Conservation (phyloP, 2,888 invertebrate species). For the Eutolmus rufibarbis region DNA sequence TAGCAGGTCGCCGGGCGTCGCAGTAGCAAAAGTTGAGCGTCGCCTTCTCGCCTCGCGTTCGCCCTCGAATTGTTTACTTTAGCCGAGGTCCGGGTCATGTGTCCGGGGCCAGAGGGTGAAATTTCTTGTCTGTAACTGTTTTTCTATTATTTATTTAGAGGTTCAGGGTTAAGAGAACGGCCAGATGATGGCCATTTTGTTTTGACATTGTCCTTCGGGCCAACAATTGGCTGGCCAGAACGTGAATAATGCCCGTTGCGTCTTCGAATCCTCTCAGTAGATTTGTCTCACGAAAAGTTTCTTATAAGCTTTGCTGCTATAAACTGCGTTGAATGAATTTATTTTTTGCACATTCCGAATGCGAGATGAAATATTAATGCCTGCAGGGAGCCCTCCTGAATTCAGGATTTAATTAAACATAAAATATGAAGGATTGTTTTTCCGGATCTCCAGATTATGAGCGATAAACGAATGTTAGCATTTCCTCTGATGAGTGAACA, state of each 20-base stretch:
- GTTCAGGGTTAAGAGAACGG: conserved; percentile 11
- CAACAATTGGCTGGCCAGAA: not conserved
- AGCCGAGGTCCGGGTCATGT: not conserved
- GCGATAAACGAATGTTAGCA: not conserved
- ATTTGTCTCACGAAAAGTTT: not conserved
- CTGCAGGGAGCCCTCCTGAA: not conserved
- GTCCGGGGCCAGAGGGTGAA: not conserved
- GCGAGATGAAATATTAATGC: not conserved
- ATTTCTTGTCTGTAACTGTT: conserved; percentile 23
- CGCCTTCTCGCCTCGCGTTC: not conserved
- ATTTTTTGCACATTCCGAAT: not conserved
- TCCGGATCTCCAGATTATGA: not conserved
- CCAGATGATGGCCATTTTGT: conserved; percentile 16
- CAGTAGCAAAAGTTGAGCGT: conserved; percentile 7
- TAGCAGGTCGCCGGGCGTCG: not conserved
- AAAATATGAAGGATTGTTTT: not conserved
- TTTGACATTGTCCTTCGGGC: not conserved
- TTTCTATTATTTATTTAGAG: conserved; percentile 37
- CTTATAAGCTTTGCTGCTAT: not conserved
- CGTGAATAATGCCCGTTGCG: not conserved
- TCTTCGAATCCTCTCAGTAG: not conserved
- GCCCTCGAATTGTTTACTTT: not conserved
- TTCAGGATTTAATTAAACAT: not conserved
- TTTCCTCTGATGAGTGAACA: not conserved
- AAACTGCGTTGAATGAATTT: not conserved